phyloP scores from a whole-genome alignment of 2,113 vertebrate species.

The Shinisaurus crocodilurus region DNA sequence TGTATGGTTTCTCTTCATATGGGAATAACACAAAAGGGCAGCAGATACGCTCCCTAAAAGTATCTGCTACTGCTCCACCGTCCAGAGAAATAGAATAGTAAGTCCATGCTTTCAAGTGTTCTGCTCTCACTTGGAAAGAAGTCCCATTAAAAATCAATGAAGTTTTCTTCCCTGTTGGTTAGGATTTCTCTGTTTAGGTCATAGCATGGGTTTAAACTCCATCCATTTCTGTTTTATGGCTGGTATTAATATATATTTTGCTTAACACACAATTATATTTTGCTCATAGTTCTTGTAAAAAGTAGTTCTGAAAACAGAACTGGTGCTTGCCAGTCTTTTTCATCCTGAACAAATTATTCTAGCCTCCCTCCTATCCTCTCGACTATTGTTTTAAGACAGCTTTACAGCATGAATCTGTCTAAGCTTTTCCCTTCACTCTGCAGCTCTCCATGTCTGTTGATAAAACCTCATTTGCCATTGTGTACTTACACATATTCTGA shows the following conservation, averaged over 20 bases:
- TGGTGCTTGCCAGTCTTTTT: not conserved
- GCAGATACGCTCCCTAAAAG: not conserved
- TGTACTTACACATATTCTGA: not conserved
- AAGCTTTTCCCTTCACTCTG: not conserved
- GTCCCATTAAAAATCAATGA: not conserved
- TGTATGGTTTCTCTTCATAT: not conserved
- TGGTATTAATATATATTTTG: not conserved
- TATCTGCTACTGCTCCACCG: not conserved
- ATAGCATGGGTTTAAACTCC: not conserved
- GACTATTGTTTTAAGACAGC: not conserved
- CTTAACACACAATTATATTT: not conserved
- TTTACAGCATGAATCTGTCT: not conserved
- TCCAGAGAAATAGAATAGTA: not conserved
- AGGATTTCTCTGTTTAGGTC: not conserved
- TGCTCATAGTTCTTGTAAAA: not conserved
- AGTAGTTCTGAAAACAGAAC: not conserved
- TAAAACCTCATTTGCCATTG: not conserved
- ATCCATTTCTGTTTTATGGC: not conserved
- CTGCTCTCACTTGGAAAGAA: not conserved
- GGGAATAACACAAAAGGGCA: not conserved
- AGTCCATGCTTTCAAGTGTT: not conserved
- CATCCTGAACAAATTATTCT: conserved; percentile 5
- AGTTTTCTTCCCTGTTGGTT: not conserved
- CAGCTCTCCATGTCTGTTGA: not conserved
- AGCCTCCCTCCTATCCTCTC: not conserved